Conservation (phyloP, 2,888 invertebrate species). For the Schrankia costaestrigalis region DNA sequence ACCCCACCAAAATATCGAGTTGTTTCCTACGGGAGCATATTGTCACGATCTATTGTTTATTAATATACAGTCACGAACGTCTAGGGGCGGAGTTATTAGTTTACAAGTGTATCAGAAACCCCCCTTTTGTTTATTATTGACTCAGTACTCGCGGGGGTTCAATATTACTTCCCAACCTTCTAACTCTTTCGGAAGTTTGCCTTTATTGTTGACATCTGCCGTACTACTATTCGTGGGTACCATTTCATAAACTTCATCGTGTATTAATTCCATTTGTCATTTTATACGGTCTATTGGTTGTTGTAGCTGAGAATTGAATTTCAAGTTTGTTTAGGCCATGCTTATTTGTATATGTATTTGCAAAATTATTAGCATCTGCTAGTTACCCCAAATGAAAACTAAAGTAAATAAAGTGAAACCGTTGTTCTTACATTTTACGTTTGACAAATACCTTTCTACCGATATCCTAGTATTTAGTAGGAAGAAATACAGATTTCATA, state of each 20-base stretch:
- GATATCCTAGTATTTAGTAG: no score
- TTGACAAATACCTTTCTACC: no score
- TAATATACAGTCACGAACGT: constrained; percentile 55
- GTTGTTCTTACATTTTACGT: no score
- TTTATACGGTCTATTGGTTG: constrained; percentile 32
- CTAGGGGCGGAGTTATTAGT: constrained; percentile 71
- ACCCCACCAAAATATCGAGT: constrained; percentile 40
- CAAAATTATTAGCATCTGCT: no score
- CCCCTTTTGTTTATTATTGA: constrained; percentile 77
- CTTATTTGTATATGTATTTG: no score
- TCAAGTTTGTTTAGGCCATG: constrained; percentile 24
- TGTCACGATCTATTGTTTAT: constrained; percentile 63
- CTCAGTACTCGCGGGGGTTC: constrained; percentile 54
- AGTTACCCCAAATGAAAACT: no score
- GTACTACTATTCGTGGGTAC: constrained; percentile 69
- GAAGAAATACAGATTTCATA: no score
- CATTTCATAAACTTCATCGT: constrained; percentile 55
- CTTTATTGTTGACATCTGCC: constrained; percentile 75
- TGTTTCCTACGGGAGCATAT: constrained; percentile 45
- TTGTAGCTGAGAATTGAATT: constrained; percentile 22
- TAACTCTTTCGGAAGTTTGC: constrained; percentile 80
- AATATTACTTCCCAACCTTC: constrained; percentile 72
- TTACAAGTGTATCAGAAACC: constrained; percentile 80
- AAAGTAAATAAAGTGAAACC: no score
- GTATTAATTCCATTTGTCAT: constrained; percentile 50